These are phyloP conservation scores for Falco cherrug DNA, from an alignment of 2,797 vertebrate genomes.

Conservation along the genomic window DNA sequence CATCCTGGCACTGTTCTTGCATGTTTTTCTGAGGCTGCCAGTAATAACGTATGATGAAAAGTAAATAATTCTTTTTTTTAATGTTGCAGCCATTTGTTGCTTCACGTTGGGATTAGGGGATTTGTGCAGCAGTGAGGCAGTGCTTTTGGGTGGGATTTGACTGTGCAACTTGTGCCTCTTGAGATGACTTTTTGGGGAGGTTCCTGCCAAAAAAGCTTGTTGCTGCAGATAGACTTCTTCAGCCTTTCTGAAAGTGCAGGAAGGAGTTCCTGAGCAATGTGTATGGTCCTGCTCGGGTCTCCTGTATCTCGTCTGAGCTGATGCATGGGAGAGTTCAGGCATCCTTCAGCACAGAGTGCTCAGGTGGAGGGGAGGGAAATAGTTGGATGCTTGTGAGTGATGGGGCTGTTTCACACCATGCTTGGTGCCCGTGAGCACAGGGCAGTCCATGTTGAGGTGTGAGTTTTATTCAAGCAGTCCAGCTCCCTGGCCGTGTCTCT, in stretches of 20 bases:
- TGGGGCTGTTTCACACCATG: background rate
- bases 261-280: rapidly evolving
- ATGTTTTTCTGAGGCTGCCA: background rate
- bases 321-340: background rate
- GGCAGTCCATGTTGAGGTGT: background rate
- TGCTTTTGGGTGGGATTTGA: rapidly evolving
- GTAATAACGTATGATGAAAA: background rate
- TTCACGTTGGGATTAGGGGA: background rate
- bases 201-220: background rate
- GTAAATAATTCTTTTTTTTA: background rate
- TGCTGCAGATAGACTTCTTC: background rate
- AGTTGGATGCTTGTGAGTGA: background rate
- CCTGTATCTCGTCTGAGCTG: background rate
- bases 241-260: background rate
- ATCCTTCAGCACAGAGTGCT: rapidly evolving
- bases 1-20: background rate
- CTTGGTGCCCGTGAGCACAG: background rate
- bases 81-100: rapidly evolving
- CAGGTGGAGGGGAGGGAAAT: background rate
- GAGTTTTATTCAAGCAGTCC: background rate
- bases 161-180: background rate
- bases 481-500: background rate
- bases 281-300: background rate
- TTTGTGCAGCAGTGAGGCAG: background rate
- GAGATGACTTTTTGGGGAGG: background rate